These are phyloP conservation scores for Rafetus swinhoei DNA, from an alignment of 2,113 vertebrate species.

Conservation along the genomic window DNA sequence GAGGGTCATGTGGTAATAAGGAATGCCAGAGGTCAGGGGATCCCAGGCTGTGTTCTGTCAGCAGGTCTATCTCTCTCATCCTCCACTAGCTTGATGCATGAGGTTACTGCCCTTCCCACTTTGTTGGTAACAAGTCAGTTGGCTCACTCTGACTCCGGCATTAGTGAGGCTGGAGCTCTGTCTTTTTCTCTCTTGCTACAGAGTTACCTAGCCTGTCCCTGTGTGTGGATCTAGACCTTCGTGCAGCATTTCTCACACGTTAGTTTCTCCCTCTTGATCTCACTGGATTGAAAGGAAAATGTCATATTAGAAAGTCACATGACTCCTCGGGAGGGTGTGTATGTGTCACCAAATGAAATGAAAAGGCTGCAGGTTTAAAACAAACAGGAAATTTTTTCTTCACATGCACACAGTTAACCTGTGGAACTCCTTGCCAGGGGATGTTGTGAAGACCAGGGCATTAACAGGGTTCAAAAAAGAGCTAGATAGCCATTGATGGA, in stretches of 20 bases:
- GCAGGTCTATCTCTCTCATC: not conserved
- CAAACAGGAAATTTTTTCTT: no score
- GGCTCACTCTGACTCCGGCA: not conserved
- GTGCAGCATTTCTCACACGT: not conserved
- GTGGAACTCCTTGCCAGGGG: no score
- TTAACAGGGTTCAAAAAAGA: no score
- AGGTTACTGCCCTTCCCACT: fast-evolving
- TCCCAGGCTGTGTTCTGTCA: not conserved
- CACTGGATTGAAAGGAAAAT: not conserved
- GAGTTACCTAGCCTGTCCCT: not conserved
- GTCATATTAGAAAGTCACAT: not conserved
- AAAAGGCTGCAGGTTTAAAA: no score
- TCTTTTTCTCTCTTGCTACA: not conserved
- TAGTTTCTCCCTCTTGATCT: not conserved
- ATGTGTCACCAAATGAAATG: no score
- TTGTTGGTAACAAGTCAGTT: not conserved
- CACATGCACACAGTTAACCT: no score
- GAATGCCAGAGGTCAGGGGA: not conserved
- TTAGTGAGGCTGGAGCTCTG: not conserved
- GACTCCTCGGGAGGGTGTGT: not conserved
- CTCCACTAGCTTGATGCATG: not conserved
- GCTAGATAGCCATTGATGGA: no score
- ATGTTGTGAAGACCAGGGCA: no score
- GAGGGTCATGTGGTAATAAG: not conserved
- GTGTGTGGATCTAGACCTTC: not conserved